These are phyloP conservation scores for Drosophila suboccidentalis DNA, from an alignment of 2,888 invertebrate species.

Conservation along the genomic window DNA sequence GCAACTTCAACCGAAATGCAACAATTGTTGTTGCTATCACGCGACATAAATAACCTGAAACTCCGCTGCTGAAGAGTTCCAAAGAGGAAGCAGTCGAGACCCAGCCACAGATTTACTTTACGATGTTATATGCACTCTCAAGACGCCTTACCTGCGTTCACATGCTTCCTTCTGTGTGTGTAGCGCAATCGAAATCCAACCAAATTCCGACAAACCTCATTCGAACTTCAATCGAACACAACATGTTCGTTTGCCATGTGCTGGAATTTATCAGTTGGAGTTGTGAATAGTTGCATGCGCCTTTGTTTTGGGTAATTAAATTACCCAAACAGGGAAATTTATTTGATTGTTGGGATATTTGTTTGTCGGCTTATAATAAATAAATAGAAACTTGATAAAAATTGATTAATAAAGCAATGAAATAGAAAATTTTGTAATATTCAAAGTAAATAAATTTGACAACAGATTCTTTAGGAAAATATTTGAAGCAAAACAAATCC, in stretches of 20 bases:
- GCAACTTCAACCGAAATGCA: slow-evolving; percentile 47
- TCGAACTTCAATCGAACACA: slow-evolving; percentile 6
- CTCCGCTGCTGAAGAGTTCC: slow-evolving; percentile 21
- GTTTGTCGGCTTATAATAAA: background rate
- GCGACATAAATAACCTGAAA: slow-evolving; percentile 51
- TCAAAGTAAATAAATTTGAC: background rate
- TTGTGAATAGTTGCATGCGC: background rate
- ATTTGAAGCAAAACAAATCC: background rate
- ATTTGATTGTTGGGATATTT: background rate
- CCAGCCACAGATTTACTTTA: slow-evolving; percentile 31
- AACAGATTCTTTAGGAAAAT: background rate
- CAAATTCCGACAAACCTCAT: slow-evolving; percentile 24
- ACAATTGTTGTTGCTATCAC: slow-evolving; percentile 43
- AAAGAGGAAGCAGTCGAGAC: slow-evolving; percentile 42
- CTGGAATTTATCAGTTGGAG: slow-evolving; percentile 36
- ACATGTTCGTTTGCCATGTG: slow-evolving; percentile 39
- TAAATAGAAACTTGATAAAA: too few relatives aligned
- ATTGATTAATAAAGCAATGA: too few relatives aligned
- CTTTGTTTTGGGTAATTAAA: slow-evolving; percentile 54
- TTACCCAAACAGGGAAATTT: slow-evolving; percentile 25
- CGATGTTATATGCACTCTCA: slow-evolving; percentile 12
- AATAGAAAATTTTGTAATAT: too few relatives aligned
- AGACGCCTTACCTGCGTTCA: slow-evolving; percentile 43
- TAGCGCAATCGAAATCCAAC: slow-evolving; percentile 6
- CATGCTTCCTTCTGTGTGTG: slow-evolving; percentile 13